Base-by-base conservation (phyloP, 2,888 invertebrate species). In the Mythimna loreyi region DNA sequence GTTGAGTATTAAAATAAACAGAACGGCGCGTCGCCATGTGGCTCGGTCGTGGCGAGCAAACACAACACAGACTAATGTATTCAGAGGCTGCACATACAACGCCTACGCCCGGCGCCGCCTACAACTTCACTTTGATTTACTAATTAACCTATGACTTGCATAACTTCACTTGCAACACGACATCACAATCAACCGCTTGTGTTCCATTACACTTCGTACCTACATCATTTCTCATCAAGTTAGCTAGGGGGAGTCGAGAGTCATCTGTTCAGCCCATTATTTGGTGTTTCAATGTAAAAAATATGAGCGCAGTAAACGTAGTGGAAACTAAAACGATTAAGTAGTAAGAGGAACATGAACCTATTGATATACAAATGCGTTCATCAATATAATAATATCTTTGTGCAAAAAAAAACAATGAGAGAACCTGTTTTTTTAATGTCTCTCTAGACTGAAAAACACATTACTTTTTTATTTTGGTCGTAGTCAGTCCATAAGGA, bases 1-100 rank as follows among this genome's bases (percentile, higher is more conserved):
- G 92, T 86, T 94, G 94, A 95, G 95, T 94, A 96, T 96, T 96
- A 94, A 94, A 96, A 94, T 94, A 95, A 96, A 96, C 95, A 95
- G 86, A 87, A 86, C 83, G 87, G 86, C 90, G 93, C 94, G 88
- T 89, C 91, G 93, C 94, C 95, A 95, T 95, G 94, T 95, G 95
- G 93, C 91, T 86, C 86, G 89, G 77, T 84, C 87, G 89, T 87
- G 89, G 87, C 90, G 90, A 87, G 89, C 89, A 92, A 93, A 94
- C 90, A 92, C 87, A 91, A 92, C 89, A 92, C 84, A 83, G 88
- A 89, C 88, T 94, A 95, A 95, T 94, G 88, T 95, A 95, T 95
- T 93, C 95, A 91, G 86, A 83, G 89, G 89, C 84, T 90, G 89
- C 88, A 87, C 85, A 86, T 85, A 84, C 81, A 82, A 79, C 62